Conservation (phyloP, 2,113 vertebrate species). For the Ceratotherium simum region DNA sequence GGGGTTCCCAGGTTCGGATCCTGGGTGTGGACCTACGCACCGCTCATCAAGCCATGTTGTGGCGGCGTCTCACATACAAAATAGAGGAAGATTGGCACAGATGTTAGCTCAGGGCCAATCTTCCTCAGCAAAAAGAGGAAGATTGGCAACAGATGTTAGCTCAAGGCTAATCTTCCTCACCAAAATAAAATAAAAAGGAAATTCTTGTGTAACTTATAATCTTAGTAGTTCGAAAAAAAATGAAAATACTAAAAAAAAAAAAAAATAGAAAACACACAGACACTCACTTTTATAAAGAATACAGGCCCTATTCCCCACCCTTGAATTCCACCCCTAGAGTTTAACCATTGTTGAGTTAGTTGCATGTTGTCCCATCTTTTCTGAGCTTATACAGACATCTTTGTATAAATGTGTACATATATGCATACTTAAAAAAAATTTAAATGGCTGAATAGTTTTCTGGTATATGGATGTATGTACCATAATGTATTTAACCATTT, state of each 20-base stretch:
- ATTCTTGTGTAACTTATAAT: background rate
- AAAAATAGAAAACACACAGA: background rate
- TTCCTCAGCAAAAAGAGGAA: too few relatives aligned
- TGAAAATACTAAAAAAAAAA: background rate
- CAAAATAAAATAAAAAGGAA: background rate
- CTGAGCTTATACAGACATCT: background rate
- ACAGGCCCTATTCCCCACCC: background rate
- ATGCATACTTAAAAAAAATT: background rate
- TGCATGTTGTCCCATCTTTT: background rate
- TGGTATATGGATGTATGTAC: background rate
- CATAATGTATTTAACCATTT: background rate
- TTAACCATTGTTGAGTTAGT: background rate
- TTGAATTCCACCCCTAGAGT: background rate
- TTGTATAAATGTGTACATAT: background rate
- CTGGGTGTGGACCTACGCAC: too few relatives aligned
- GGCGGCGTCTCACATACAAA: too few relatives aligned
- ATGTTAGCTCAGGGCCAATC: too few relatives aligned
- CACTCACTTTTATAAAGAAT: constrained; percentile 2
- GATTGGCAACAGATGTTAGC: too few relatives aligned
- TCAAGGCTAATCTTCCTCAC: too few relatives aligned
- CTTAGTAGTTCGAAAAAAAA: background rate
- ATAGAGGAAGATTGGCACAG: too few relatives aligned
- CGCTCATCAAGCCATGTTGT: too few relatives aligned
- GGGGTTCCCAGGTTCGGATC: too few relatives aligned
- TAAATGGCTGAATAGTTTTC: background rate